phyloP scores from a whole-genome alignment of 2,113 vertebrate species.

The Saccopteryx leptura region DNA sequence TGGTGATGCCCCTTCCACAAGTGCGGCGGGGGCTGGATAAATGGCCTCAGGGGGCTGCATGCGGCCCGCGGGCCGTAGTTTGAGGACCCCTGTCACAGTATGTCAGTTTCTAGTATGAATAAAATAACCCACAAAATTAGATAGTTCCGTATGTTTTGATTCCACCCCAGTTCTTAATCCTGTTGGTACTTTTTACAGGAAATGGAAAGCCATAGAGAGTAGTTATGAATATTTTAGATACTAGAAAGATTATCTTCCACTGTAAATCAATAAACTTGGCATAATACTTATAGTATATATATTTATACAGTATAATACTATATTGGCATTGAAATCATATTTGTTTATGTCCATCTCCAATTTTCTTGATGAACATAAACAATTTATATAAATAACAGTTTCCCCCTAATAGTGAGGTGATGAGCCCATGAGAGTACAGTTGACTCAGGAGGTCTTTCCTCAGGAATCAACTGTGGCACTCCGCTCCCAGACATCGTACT shows the following conservation, averaged over 20 bases:
- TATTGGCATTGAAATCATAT: not conserved
- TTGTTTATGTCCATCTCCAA: not conserved
- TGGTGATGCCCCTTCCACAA: no score
- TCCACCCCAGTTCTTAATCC: not conserved
- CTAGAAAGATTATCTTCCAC: not conserved
- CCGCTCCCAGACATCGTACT: not conserved
- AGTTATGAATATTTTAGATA: not conserved
- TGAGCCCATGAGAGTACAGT: not conserved
- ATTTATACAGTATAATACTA: not conserved
- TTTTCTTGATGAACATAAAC: not conserved
- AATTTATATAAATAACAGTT: not conserved
- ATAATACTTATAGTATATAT: not conserved
- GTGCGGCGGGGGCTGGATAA: no score
- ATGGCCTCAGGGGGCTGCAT: no score
- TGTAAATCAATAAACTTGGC: not conserved
- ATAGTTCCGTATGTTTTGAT: not conserved
- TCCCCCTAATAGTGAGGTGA: not conserved
- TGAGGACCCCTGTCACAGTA: no score
- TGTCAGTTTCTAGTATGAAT: not conserved
- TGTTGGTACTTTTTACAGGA: not conserved
- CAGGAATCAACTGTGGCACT: fast-evolving
- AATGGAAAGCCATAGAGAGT: not conserved
- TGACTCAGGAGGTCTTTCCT: not conserved
- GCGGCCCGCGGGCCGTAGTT: no score
- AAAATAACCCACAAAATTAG: not conserved